Evolutionary conservation across 2,888 invertebrate species (phyloP).

Genomic region (Carabus problematicus): DNA sequence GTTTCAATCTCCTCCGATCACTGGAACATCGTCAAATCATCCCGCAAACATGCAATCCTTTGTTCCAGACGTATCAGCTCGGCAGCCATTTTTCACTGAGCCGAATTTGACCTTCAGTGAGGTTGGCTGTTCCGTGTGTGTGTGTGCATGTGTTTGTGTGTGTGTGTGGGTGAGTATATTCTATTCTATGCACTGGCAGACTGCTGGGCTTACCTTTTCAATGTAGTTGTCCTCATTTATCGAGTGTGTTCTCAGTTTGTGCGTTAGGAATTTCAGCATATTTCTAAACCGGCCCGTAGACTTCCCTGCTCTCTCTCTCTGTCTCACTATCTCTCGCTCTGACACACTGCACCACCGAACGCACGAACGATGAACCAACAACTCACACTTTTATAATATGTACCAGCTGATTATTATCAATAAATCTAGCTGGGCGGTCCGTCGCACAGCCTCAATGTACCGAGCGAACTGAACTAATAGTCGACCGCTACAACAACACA

Average conservation of each 20-base stretch:
- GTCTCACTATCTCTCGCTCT: no score
- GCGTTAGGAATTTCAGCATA: slow-evolving; percentile 87
- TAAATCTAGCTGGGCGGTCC: neutral
- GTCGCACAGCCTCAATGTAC: neutral
- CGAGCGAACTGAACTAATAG: slow-evolving; percentile 59
- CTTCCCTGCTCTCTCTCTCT: slow-evolving; percentile 44
- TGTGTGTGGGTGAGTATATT: slow-evolving; percentile 17
- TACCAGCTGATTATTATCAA: neutral
- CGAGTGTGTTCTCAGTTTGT: slow-evolving; percentile 85
- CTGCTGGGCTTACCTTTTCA: slow-evolving; percentile 68
- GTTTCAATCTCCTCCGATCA: neutral
- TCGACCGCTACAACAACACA: slow-evolving; percentile 56
- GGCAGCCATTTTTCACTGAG: slow-evolving; percentile 70
- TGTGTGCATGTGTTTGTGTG: slow-evolving; percentile 16
- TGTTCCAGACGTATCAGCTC: slow-evolving; percentile 64
- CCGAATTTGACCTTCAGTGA: slow-evolving; percentile 60
- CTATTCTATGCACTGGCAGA: neutral
- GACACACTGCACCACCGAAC: slow-evolving; percentile 2
- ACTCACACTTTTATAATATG: slow-evolving; percentile 1
- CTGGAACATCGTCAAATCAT: neutral
- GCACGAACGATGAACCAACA: no score
- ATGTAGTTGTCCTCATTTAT: slow-evolving; percentile 81
- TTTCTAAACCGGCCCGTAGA: slow-evolving; percentile 63
- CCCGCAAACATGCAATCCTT: slow-evolving; percentile 60
- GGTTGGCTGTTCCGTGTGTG: slow-evolving; percentile 51